phyloP scores from a whole-genome alignment of 2,113 vertebrate genomes.

The Gavia stellata region DNA sequence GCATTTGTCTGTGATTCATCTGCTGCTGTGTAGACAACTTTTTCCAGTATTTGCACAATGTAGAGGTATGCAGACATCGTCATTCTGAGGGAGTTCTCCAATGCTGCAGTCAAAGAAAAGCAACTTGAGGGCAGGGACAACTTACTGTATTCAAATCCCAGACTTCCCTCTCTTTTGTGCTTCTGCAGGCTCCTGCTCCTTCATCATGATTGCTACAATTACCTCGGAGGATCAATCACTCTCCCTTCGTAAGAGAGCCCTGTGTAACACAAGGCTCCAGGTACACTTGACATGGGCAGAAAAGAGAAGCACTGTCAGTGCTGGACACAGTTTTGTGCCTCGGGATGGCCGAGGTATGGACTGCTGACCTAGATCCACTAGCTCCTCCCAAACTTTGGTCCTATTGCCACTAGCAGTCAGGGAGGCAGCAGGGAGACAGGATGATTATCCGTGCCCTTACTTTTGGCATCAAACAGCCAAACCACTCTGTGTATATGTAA shows the following conservation, averaged over 20 bases:
- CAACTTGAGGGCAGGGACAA: neutral
- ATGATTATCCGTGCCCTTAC: neutral
- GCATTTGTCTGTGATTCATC: neutral
- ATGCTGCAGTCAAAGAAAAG: neutral
- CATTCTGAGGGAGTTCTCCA: neutral
- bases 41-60: neutral
- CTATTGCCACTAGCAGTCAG: neutral
- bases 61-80: accelerated
- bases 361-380: neutral
- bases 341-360: neutral
- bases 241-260: neutral
- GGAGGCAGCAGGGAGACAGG: neutral
- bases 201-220: neutral
- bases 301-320: neutral
- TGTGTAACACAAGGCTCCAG: neutral
- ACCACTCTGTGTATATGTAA: neutral
- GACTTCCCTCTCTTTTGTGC: neutral
- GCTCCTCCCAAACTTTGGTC: neutral
- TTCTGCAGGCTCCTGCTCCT: neutral
- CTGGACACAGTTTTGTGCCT: neutral
- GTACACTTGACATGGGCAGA: neutral
- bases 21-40: neutral
- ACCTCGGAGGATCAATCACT: neutral
- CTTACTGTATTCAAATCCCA: neutral
- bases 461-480: neutral